phyloP scores from a whole-genome alignment of 2,113 vertebrate species.

The Hypocryptadius cinnamomeus region DNA sequence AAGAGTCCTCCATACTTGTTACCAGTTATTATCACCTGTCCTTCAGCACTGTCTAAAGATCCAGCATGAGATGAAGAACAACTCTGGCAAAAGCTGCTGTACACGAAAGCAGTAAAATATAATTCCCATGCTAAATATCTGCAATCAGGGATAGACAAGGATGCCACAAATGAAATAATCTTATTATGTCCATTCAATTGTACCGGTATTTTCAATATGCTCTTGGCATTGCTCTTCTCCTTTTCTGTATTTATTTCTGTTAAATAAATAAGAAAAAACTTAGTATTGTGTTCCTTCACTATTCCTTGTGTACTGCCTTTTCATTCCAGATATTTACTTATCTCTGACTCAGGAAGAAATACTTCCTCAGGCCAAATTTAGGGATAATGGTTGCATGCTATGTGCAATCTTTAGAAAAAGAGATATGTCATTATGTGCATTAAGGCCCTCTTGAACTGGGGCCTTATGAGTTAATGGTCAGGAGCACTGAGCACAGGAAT shows the following conservation, averaged over 20 bases:
- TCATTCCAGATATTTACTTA: not conserved
- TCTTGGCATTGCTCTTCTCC: not conserved
- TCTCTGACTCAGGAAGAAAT: not conserved
- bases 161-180: not conserved
- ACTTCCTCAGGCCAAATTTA: not conserved
- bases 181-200: not conserved
- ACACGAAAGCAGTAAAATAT: not conserved
- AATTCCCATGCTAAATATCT: not conserved
- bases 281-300: not conserved
- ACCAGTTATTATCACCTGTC: not conserved
- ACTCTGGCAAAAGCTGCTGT: not conserved
- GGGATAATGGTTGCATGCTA: not conserved
- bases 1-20: not conserved
- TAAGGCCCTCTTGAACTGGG: not conserved
- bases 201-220: not conserved
- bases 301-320: not conserved
- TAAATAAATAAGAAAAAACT: not conserved
- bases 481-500: not conserved
- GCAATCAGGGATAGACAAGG: not conserved
- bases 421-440: not conserved
- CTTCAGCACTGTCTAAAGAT: not conserved
- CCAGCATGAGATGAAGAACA: not conserved
- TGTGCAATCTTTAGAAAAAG: not conserved
- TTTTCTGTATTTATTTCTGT: not conserved
- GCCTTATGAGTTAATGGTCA: not conserved